Evolutionary conservation across 2,113 vertebrate genomes (phyloP).

Genomic region (Oncorhynchus gorbuscha): DNA sequence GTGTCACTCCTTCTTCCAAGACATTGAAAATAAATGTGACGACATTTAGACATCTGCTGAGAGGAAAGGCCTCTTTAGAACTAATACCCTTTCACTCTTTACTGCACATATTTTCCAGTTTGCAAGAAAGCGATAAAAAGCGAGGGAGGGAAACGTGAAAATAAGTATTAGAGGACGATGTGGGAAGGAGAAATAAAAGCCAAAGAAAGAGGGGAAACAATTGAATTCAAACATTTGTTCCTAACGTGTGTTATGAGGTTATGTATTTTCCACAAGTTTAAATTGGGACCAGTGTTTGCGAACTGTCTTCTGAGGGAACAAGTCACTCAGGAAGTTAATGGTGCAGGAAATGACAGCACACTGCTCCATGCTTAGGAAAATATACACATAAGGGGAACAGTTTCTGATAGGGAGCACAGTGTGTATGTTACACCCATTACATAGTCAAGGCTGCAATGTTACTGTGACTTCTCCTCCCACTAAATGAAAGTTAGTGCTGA

Average conservation of each 20-base stretch:
- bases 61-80: too few relatives aligned
- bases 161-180: too few relatives aligned
- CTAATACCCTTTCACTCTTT: too few relatives aligned
- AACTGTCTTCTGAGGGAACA: background rate
- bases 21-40: too few relatives aligned
- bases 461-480: conserved; percentile 7
- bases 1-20: too few relatives aligned
- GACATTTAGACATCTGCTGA: too few relatives aligned
- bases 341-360: conserved; percentile 47
- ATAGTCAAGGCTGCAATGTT: background rate
- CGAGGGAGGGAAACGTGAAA: too few relatives aligned
- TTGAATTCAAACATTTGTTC: too few relatives aligned
- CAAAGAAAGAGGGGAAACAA: too few relatives aligned
- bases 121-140: too few relatives aligned
- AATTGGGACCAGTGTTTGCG: conserved; percentile 35
- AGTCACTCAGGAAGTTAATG: conserved; percentile 30
- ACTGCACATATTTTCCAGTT: too few relatives aligned
- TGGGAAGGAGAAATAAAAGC: too few relatives aligned
- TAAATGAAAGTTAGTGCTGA: conserved; percentile 20
- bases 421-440: background rate
- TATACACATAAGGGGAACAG: background rate
- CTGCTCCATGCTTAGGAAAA: background rate
- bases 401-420: background rate
- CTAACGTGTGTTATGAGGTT: background rate
- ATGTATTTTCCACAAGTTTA: conserved; percentile 32